Evolutionary conservation across 2,113 vertebrate genomes (phyloP), one percentile per base, ranked within the genome.

Genomic region (Pimephales promelas): DNA sequence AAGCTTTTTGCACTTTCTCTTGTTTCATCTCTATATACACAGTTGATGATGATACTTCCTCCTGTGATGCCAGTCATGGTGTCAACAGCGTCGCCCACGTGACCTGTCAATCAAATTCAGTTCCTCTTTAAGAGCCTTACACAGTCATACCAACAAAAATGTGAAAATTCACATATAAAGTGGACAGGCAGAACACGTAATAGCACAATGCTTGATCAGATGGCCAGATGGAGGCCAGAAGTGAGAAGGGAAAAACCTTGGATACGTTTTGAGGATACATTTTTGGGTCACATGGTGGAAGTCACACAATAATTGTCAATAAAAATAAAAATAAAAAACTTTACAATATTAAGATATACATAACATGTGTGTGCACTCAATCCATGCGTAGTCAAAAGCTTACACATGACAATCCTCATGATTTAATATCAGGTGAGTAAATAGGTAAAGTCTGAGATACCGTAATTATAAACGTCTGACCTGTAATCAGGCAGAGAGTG

Each of bases 401-500:
- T 40, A 40, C 62, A 34, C 28, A 20, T 2, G 34, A 16, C 52
- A 20, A 54, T 20, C 3, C 22, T 28, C 14, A n/a, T 3, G 36
- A n/a, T 70, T 68, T 70, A 45, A 66, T 45, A 72, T 83, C 56
- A 31, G 71, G 16, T 26, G 56, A 76, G 45, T 34, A 10, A 20
- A 66, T 8, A 31, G 6, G 8, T 28, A 40, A 9, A 70, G 34
- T 1, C 9, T 70, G 57, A 26, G 10, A 71, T 24, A 24, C 1
- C 24, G 22, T 7, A n/a, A 34, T 3, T 22, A 72, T 8, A 45
- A 16, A n/a, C 10, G 14, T 20, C 92, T 88, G 26, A 93, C 93
- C 90, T 80, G 86, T 85, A n/a, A 91, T 56, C 86, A 84, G 87
- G 45, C 26, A 91, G 71, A 89, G 47, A 3, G 71, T 18, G 16